Evolutionary conservation across 2,113 vertebrate genomes (phyloP).

Genomic region (Rhinichthys klamathensis): DNA sequence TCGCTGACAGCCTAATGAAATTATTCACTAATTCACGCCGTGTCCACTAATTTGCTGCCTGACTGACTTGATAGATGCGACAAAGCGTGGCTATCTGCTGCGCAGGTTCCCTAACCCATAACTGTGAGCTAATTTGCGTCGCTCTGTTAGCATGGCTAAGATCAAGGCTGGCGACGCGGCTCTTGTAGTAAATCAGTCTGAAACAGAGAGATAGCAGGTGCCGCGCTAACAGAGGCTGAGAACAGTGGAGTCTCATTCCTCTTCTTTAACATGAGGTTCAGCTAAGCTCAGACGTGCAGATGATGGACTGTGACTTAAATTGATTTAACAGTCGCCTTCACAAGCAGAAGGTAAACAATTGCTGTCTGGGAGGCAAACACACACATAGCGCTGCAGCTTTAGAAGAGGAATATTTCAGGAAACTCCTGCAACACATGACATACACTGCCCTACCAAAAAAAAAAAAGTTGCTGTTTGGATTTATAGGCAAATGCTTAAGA

Average conservation of each 20-base stretch:
- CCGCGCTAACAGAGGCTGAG: constrained; percentile 12
- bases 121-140: constrained; percentile 55
- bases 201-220: constrained; percentile 50
- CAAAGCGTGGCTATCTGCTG: constrained; percentile 52
- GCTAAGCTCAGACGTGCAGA: constrained; percentile 35
- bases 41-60: constrained; percentile 55
- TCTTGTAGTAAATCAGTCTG: constrained; percentile 53
- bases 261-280: constrained; percentile 21
- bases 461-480: no score
- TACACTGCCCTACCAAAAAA: no score
- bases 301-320: constrained; percentile 48
- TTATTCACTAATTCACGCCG: constrained; percentile 48
- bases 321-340: constrained; percentile 48
- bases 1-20: constrained; percentile 47
- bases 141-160: constrained; percentile 47
- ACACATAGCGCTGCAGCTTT: not conserved
- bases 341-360: constrained; percentile 23
- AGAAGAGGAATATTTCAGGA: not conserved
- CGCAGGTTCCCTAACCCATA: constrained; percentile 55
- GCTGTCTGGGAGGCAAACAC: constrained; percentile 8
- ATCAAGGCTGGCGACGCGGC: constrained; percentile 46
- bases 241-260: constrained; percentile 31
- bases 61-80: constrained; percentile 52
- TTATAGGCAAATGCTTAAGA: no score
- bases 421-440: not conserved